Conservation (phyloP, 1,140 invertebrate species). For the Hestina assimilis region DNA sequence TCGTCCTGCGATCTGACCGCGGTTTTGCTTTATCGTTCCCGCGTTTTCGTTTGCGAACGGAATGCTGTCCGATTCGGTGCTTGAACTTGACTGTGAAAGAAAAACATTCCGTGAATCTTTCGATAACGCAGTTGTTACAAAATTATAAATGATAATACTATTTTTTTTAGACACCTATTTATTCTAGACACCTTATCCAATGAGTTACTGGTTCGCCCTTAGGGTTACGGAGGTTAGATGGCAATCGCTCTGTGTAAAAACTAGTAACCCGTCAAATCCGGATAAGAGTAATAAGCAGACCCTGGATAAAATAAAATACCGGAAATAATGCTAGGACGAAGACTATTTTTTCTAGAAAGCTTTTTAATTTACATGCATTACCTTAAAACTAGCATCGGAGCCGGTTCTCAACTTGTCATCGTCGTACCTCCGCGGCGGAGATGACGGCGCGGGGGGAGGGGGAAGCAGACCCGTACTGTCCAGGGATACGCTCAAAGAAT, state of each 20-base stretch:
- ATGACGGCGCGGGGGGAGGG: slow-evolving; percentile 79
- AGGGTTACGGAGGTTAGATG: too few relatives aligned
- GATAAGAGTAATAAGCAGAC: too few relatives aligned
- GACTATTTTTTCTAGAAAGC: not conserved
- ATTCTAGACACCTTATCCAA: too few relatives aligned
- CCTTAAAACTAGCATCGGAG: slow-evolving; percentile 92
- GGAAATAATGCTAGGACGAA: too few relatives aligned
- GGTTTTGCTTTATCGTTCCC: slow-evolving; percentile 93
- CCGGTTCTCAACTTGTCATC: slow-evolving; percentile 86
- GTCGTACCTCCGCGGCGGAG: slow-evolving; percentile 80
- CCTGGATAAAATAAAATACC: too few relatives aligned
- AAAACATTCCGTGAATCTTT: not conserved
- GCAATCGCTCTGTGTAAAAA: too few relatives aligned
- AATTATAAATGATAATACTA: too few relatives aligned
- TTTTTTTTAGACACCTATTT: too few relatives aligned
- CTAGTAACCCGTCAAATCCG: too few relatives aligned
- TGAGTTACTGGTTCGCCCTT: too few relatives aligned
- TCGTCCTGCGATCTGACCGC: slow-evolving; percentile 65
- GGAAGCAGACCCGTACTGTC: slow-evolving; percentile 79
- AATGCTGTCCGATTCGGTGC: slow-evolving; percentile 96
- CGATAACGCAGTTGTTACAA: too few relatives aligned
- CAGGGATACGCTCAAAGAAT: slow-evolving; percentile 79
- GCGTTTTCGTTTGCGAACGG: slow-evolving; percentile 99
- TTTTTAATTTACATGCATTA: slow-evolving; percentile 50
- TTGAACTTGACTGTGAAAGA: slow-evolving; percentile 91